Percentiles rank a stretch among this genome's conserved stretches.
Evolutionary conservation across 2,113 vertebrate species (phyloP).

Genomic region (Cyanistes caeruleus): DNA sequence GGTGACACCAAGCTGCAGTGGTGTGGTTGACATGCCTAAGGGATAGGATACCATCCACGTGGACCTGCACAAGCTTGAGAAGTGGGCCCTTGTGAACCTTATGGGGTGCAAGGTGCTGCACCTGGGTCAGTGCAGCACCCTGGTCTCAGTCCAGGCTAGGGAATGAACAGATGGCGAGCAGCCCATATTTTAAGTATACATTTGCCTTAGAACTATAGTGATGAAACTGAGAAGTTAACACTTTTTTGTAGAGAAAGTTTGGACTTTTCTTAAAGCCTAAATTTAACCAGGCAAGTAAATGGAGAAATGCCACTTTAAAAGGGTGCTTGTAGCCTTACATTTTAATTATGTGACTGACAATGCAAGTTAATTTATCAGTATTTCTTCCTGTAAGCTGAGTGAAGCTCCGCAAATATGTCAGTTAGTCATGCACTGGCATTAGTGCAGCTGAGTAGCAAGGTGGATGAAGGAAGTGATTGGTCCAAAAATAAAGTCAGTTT

Average conservation of each 20-base stretch:
- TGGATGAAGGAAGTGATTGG: not conserved
- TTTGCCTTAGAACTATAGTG: not conserved
- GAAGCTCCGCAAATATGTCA: not conserved
- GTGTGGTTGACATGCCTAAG: rapidly evolving
- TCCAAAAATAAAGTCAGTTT: not conserved
- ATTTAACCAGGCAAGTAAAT: not conserved
- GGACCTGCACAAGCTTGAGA: rapidly evolving
- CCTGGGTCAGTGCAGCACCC: not conserved
- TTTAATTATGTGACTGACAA: not conserved
- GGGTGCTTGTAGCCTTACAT: not conserved
- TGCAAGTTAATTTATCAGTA: not conserved
- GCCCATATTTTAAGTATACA: not conserved
- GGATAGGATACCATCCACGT: not conserved
- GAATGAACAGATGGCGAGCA: not conserved
- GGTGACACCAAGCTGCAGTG: not conserved
- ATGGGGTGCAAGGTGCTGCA: not conserved
- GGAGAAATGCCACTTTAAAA: not conserved
- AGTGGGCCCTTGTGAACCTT: not conserved
- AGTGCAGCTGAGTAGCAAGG: not conserved
- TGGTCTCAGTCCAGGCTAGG: rapidly evolving
- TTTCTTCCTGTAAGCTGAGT: not conserved
- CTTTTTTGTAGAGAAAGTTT: not conserved
- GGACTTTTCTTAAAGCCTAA: not conserved
- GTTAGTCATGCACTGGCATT: not conserved
- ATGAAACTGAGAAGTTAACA: not conserved